These are phyloP conservation scores for Dasypus novemcinctus DNA, from an alignment of 2,113 vertebrate genomes.

Conservation along the genomic window DNA sequence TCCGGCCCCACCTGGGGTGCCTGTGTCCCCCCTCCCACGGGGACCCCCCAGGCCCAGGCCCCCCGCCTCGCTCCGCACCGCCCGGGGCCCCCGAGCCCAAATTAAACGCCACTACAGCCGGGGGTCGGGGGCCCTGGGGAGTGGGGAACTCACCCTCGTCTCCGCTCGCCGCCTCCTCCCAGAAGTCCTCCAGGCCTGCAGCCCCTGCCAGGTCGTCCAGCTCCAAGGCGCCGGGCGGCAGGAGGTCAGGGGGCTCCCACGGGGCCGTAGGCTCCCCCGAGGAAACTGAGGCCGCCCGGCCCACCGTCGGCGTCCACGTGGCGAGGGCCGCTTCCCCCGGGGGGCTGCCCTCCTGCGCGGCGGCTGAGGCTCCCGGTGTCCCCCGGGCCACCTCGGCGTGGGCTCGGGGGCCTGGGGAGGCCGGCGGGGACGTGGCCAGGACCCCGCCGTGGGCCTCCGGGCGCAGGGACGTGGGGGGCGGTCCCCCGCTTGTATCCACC, in stretches of 20 bases:
- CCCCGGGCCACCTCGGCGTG: not conserved
- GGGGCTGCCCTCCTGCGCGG: not conserved
- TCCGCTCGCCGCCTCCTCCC: constrained; percentile 42
- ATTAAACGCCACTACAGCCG: not conserved
- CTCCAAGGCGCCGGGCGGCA: not conserved
- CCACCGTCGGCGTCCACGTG: not conserved
- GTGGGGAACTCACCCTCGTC: constrained; percentile 67
- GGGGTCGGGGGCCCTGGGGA: fast-evolving
- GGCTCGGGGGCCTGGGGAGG: not conserved
- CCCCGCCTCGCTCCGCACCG: not conserved
- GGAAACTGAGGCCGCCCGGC: not conserved
- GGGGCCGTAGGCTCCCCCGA: not conserved
- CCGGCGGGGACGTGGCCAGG: not conserved
- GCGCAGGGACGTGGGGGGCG: not conserved
- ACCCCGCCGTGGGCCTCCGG: not conserved
- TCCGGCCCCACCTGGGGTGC: fast-evolving
- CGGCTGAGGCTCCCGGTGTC: not conserved
- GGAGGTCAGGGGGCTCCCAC: not conserved
- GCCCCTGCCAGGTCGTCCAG: constrained; percentile 3
- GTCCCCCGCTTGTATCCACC: not conserved
- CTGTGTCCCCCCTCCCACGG: not conserved
- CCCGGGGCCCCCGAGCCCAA: not conserved
- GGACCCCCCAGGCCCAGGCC: not conserved
- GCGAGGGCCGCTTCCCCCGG: fast-evolving
- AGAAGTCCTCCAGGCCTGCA: constrained; percentile 12